Percentiles rank a stretch among this genome's conserved stretches.
Evolutionary conservation across 1,140 invertebrate species (phyloP).

Genomic region (Campoletis sonorensis): DNA sequence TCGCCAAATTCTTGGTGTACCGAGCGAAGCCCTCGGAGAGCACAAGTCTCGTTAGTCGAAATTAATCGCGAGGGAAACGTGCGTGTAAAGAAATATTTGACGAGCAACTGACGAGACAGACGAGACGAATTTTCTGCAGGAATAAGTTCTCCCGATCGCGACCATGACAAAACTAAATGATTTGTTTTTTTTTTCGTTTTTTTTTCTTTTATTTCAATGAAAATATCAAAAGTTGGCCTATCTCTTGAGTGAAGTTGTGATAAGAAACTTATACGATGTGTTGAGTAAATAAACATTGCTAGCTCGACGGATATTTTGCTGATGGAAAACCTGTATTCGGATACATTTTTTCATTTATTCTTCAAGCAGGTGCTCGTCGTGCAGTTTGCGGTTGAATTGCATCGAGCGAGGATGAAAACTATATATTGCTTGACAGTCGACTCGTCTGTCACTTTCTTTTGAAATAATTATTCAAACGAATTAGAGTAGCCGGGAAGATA

Average conservation of each 20-base stretch:
- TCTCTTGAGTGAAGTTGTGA: no score
- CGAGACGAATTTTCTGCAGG: no score
- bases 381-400: background rate
- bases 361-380: background rate
- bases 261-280: no score
- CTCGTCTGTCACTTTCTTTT: background rate
- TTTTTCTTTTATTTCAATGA: no score
- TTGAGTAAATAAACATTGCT: no score
- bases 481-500: background rate
- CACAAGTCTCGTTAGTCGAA: background rate
- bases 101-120: no score
- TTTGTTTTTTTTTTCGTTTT: no score
- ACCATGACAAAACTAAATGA: no score
- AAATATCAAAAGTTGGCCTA: no score
- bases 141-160: no score
- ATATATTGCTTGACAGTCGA: background rate
- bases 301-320: background rate
- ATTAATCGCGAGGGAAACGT: background rate
- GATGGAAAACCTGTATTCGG: background rate
- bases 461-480: background rate
- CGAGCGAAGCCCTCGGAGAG: background rate
- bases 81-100: background rate
- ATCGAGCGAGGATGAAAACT: background rate
- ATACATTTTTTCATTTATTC: background rate
- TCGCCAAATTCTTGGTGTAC: background rate